These are phyloP conservation scores for Mallotus villosus DNA, from an alignment of 2,797 vertebrate genomes.

Conservation along the genomic window DNA sequence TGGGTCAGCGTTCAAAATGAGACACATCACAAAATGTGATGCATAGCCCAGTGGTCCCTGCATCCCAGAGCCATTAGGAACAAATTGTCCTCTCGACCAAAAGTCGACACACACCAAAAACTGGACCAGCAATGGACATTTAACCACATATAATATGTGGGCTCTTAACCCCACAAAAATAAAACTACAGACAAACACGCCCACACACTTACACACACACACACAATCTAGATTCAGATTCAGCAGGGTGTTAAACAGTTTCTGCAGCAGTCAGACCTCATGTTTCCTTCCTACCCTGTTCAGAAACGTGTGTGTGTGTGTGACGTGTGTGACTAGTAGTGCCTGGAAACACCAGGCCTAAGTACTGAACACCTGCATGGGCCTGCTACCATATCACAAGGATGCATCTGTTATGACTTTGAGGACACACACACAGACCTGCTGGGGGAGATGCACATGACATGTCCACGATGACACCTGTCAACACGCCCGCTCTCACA, in stretches of 20 bases:
- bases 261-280: constrained; percentile 21
- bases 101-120: no score
- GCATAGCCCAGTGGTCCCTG: not conserved
- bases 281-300: constrained; percentile 44
- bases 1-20: no score
- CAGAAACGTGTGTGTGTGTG: constrained; percentile 24
- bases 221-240: not conserved
- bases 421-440: not conserved
- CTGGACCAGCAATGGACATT: not conserved
- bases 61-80: not conserved
- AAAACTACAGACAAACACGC: not conserved
- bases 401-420: not conserved
- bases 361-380: no score
- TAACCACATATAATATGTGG: not conserved
- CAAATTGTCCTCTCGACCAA: no score
- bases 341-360: no score
- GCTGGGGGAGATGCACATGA: not conserved
- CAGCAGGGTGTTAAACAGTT: not conserved
- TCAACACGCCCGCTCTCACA: constrained; percentile 27
- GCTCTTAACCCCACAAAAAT: not conserved
- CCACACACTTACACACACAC: no score
- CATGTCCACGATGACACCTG: constrained; percentile 38
- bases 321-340: not conserved
- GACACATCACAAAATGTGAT: not conserved
- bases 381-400: not conserved